Conservation (phyloP, 2,113 vertebrate species). For the Rhombomys opimus region DNA sequence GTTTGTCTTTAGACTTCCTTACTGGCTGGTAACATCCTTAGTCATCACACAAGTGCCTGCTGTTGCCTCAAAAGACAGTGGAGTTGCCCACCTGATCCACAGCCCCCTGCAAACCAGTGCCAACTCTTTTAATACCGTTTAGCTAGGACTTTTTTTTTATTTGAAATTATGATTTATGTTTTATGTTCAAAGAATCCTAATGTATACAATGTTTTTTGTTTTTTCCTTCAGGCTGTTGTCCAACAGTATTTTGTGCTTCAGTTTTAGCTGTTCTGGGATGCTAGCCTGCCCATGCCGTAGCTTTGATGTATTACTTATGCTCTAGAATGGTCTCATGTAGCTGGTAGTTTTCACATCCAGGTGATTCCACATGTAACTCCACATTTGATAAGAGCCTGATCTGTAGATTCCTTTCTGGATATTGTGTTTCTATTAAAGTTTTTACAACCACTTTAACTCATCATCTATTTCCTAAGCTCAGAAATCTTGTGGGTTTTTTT, state of each 20-base stretch:
- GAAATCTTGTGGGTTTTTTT: not conserved
- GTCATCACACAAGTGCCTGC: not conserved
- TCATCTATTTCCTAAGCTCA: not conserved
- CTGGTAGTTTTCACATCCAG: not conserved
- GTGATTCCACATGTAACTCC: not conserved
- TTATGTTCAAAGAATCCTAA: conserved; percentile 43
- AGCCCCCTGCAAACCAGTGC: not conserved
- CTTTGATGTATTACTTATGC: not conserved
- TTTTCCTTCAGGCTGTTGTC: not conserved
- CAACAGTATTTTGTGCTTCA: conserved; percentile 9
- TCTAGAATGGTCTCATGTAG: not conserved
- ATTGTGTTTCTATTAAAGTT: not conserved
- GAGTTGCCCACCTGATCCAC: not conserved
- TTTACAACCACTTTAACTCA: not conserved
- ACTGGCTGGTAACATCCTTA: conserved; percentile 15
- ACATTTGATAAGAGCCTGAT: not conserved
- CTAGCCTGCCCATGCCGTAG: not conserved
- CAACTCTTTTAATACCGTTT: not conserved
- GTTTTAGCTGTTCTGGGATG: not conserved
- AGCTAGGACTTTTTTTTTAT: conserved; percentile 6
- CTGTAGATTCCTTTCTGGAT: not conserved
- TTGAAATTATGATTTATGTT: conserved; percentile 44
- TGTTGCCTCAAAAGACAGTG: not conserved
- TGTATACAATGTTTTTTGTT: not conserved
- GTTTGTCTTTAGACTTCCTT: conserved; percentile 1